Evolutionary conservation across 2,113 vertebrate genomes (phyloP).

Genomic region (Piaya cayana): DNA sequence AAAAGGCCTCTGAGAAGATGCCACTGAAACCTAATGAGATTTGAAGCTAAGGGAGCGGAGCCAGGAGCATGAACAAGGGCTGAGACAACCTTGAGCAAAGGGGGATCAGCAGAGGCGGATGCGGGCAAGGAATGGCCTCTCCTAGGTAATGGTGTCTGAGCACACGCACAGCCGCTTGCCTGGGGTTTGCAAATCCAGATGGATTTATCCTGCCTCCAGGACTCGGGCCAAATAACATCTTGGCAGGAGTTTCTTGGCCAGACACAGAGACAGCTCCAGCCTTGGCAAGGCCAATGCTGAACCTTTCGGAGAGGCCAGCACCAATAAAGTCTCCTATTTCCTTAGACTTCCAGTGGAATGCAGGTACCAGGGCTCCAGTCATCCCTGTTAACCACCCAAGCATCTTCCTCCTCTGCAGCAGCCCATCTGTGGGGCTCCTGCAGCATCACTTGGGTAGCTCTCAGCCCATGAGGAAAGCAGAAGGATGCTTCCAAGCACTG

Average conservation of each 20-base stretch:
- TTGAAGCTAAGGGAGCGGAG: not conserved
- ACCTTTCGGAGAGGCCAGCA: not conserved
- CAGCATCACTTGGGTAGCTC: not conserved
- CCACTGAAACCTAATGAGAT: not conserved
- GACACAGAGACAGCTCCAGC: not conserved
- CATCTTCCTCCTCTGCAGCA: not conserved
- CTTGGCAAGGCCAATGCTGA: not conserved
- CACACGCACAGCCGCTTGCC: not conserved
- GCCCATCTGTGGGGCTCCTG: accelerated
- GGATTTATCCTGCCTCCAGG: slow-evolving; percentile 34
- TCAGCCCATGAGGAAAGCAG: not conserved
- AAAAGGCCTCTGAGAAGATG: not conserved
- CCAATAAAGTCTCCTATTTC: not conserved
- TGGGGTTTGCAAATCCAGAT: slow-evolving; percentile 15
- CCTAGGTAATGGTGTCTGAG: not conserved
- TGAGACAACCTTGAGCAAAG: not conserved
- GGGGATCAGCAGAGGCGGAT: not conserved
- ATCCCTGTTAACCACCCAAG: not conserved
- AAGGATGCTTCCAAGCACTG: not conserved
- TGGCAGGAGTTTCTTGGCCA: slow-evolving; percentile 44
- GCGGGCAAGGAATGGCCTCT: not conserved
- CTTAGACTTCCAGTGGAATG: not conserved
- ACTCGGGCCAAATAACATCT: slow-evolving; percentile 24
- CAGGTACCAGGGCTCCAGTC: not conserved
- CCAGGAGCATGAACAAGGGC: not conserved